Conservation (phyloP, 2,888 invertebrate species). For the Hoplodrina ambigua region DNA sequence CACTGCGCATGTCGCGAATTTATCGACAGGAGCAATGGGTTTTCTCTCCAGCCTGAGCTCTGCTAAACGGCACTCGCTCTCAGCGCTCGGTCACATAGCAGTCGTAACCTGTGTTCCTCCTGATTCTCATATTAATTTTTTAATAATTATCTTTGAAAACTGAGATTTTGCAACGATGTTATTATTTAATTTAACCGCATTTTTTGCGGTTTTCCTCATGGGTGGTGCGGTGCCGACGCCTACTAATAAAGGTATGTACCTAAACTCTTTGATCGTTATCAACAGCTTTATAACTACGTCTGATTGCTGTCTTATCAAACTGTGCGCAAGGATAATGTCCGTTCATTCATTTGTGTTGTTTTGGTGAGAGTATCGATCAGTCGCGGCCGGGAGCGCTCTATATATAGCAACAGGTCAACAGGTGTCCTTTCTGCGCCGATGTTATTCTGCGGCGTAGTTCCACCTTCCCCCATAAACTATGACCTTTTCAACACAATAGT, state of each 20-base stretch:
- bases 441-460: slow-evolving; percentile 76
- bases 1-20: slow-evolving; percentile 89
- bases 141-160: slow-evolving; percentile 59
- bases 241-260: slow-evolving; percentile 81
- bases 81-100: slow-evolving; percentile 78
- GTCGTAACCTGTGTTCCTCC: slow-evolving; percentile 74
- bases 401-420: slow-evolving; percentile 88
- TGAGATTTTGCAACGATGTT: slow-evolving; percentile 76
- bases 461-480: slow-evolving; percentile 68
- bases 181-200: slow-evolving; percentile 83
- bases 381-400: slow-evolving; percentile 79
- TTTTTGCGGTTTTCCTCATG: slow-evolving; percentile 82
- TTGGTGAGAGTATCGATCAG: slow-evolving; percentile 79
- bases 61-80: slow-evolving; percentile 81
- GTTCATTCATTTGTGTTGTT: slow-evolving; percentile 65
- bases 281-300: slow-evolving; percentile 16
- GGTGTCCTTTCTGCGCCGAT: slow-evolving; percentile 74
- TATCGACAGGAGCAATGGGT: slow-evolving; percentile 85
- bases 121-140: slow-evolving; percentile 60
- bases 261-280: slow-evolving; percentile 24
- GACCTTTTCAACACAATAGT: slow-evolving; percentile 71
- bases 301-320: slow-evolving; percentile 29
- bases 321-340: slow-evolving; percentile 28
- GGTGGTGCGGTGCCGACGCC: slow-evolving; percentile 83
- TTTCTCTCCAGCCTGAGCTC: slow-evolving; percentile 79